Evolutionary conservation across 1,140 invertebrate genomes (phyloP), one percentile per base, ranked within the genome.

Genomic region (Sarcophaga peregrina): DNA sequence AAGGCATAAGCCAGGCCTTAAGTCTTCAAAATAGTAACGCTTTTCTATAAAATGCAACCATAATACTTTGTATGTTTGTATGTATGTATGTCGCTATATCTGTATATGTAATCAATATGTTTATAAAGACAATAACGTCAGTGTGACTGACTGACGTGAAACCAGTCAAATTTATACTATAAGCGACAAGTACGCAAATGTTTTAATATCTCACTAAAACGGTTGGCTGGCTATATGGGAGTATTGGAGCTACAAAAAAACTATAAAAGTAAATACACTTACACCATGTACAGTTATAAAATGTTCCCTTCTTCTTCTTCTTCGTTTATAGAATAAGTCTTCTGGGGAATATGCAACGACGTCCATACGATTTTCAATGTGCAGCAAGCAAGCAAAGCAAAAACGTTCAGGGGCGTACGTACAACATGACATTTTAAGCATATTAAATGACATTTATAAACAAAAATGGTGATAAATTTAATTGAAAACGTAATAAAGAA

Each of bases 41-140:
- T 58, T 15, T 37, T 37, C 25, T 1, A 37, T 37, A 37, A 37
- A 37, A 37, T 37, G 25, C 25, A 37, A 37, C 54, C 15, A 58
- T 58, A 58, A 58, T 58, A n/a, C 54, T n/a, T 58, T 58, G 54
- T 58, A 13, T 58, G 54, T 58, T 6, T n/a, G 54, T 58, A 13
- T 58, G 54, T 58, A 13, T n/a, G 13, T 58, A 13, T 58, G 54
- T 58, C 54, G 1, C 4, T 37, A 37, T 37, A n/a, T 58, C 54
- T 58, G 7, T 7, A n/a, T n/a, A n/a, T 68, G 62, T 68, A 68
- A 68, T 68, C 62, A n/a, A 68, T 68, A 68, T 68, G 10, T 68
- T 68, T 68, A 68, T 68, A n/a, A 68, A 68, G 62, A 68, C 62
- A 68, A 68, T 17, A 68, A 68, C 62, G 17, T 68, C 62, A 68